phyloP scores from a whole-genome alignment of 2,113 vertebrate species.

The Ramphastos sulfuratus region DNA sequence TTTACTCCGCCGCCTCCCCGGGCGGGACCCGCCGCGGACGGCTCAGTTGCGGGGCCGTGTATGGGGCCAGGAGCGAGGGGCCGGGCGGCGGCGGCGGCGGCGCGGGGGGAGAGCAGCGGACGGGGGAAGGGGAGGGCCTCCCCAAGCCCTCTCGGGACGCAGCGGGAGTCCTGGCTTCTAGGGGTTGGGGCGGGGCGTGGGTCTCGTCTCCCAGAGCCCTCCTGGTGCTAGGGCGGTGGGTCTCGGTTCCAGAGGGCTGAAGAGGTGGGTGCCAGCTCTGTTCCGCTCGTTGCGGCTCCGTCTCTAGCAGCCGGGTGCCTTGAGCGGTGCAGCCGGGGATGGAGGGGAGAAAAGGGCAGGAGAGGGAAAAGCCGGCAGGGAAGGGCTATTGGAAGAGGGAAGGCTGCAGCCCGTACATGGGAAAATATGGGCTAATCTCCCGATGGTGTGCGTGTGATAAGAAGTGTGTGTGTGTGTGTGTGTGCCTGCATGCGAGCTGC shows the following conservation, averaged over 20 bases:
- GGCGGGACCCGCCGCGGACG: conserved; percentile 6
- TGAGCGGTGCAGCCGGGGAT: neutral
- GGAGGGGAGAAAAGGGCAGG: neutral
- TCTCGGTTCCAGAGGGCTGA: too few species aligned
- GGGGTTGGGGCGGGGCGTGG: neutral
- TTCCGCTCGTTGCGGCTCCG: neutral
- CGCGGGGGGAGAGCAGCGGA: neutral
- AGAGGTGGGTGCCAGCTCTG: neutral
- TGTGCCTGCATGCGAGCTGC: neutral
- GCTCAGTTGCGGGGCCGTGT: neutral
- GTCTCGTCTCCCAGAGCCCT: neutral
- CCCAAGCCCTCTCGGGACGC: neutral
- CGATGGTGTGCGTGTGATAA: neutral
- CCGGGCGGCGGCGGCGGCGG: neutral
- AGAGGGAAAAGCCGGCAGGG: neutral
- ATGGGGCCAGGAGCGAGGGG: neutral
- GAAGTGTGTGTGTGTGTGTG: neutral
- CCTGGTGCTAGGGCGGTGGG: neutral
- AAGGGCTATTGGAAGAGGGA: neutral
- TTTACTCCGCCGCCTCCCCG: neutral
- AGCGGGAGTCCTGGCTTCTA: neutral
- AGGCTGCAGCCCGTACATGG: conserved; percentile 20
- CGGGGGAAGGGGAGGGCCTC: neutral
- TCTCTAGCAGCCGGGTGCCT: neutral
- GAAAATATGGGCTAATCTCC: neutral